Base-by-base conservation (phyloP, 2,888 invertebrate species). In the Diarsia brunnea region DNA sequence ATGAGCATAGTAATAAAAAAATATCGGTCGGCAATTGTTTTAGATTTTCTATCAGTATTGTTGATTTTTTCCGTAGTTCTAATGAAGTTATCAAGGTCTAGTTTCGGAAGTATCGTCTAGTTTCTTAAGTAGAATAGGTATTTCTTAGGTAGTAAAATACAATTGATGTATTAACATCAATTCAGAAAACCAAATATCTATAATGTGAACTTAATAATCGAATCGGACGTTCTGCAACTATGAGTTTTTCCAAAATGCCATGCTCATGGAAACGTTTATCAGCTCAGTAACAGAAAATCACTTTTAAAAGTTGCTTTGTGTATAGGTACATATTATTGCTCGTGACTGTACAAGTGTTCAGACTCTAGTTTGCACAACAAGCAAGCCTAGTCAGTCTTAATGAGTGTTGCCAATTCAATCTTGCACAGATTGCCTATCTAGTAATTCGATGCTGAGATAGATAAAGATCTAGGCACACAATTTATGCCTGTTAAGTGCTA, bases 391-490 rank as follows among this genome's bases (percentile, higher is more conserved):
- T 55, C 27, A 58, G 58, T 27, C 60, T 71, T 47, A 74, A 82
- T 69, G 66, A 75, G 51, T 72, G 72, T 66, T 66, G 47, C 71
- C 55, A 80, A 78, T 78, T 74, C 64, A 85, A 84, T 87, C 73
- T 69, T 69, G 53, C 69, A 65, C 75, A 74, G 82, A 85, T 87
- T 82, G 58, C 58, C 43, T 61, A 78, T 81, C 61, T 75, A 65
- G 84, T 84, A 70, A 81, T 75, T 66, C 65, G 74, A 81, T 81
- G 55, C 81, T 64, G 21, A 55, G 58, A 73, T 51, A 82, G 87
- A 85, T 86, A 69, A 49, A n/a, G 61, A 85, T 86, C 87, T 86
- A 86, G 73, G 49, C 31, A 66, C 73, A 78, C 61, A 87, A 87
- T 86, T 84, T 82, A 66, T 69, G 71, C 73, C 66, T 51, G 63